Conservation (phyloP, 2,113 vertebrate species). For the Neolamprologus fasciatus region DNA sequence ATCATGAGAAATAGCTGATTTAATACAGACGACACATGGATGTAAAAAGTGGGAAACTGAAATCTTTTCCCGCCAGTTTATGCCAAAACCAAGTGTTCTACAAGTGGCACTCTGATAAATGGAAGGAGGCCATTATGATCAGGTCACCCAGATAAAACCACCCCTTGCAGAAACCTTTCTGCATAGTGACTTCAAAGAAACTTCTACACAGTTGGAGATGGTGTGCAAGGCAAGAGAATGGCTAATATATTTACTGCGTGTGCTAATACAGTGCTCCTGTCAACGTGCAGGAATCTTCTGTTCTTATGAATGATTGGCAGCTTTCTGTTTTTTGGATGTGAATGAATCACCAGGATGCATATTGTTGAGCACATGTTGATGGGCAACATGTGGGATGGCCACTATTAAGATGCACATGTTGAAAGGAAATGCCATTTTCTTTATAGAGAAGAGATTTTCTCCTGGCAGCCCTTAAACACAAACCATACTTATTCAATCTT, state of each 20-base stretch:
- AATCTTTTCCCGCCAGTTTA: neutral
- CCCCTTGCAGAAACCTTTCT: neutral
- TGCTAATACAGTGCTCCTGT: neutral
- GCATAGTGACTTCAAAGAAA: neutral
- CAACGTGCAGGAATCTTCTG: neutral
- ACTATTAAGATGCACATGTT: neutral
- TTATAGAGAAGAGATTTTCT: neutral
- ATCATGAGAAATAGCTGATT: neutral
- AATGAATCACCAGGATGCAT: neutral
- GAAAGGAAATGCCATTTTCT: neutral
- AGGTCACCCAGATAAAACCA: neutral
- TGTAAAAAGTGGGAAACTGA: neutral
- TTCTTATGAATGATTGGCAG: neutral
- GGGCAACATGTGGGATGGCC: neutral
- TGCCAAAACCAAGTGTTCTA: neutral
- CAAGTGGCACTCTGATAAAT: neutral
- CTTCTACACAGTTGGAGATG: neutral
- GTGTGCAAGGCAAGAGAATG: neutral
- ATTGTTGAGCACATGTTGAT: neutral
- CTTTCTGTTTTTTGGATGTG: neutral
- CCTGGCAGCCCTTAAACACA: neutral
- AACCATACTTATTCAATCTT: neutral
- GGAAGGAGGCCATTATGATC: neutral
- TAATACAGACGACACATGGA: neutral
- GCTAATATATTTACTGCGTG: neutral